These are phyloP conservation scores for Rhinoderma darwinii DNA, from an alignment of 2,113 vertebrate genomes.

Conservation along the genomic window DNA sequence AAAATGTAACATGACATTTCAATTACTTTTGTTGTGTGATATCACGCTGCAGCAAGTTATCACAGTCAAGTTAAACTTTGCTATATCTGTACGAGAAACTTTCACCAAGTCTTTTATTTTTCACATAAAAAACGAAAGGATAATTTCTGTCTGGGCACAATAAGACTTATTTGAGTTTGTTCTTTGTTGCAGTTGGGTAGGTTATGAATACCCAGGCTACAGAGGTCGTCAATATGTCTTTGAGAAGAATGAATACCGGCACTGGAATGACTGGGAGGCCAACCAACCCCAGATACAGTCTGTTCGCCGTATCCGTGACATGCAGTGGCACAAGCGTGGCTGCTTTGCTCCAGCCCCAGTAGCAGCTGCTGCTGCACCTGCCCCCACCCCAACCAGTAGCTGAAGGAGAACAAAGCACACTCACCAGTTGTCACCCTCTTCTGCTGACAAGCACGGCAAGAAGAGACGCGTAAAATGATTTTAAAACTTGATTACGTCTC, in stretches of 20 bases:
- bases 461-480: constrained; percentile 13
- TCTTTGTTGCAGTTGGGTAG: constrained; percentile 83
- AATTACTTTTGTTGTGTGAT: no score
- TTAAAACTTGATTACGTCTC: not conserved
- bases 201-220: constrained; percentile 90
- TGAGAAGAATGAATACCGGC: constrained; percentile 87
- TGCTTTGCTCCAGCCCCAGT: constrained; percentile 67
- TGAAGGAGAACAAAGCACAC: constrained; percentile 69
- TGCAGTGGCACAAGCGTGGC: constrained; percentile 90
- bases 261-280: constrained; percentile 94
- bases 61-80: no score
- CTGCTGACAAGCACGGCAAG: constrained; percentile 45
- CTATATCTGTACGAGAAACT: no score
- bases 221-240: constrained; percentile 89
- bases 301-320: constrained; percentile 86
- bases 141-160: not conserved
- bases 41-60: no score
- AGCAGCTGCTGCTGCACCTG: constrained; percentile 60
- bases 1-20: no score
- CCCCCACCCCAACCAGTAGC: constrained; percentile 72
- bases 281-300: constrained; percentile 88
- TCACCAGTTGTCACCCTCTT: not conserved
- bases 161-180: not conserved
- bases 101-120: not conserved
- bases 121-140: not conserved